phyloP scores from a whole-genome alignment of 2,797 vertebrate genomes.

The Carapus acus region DNA sequence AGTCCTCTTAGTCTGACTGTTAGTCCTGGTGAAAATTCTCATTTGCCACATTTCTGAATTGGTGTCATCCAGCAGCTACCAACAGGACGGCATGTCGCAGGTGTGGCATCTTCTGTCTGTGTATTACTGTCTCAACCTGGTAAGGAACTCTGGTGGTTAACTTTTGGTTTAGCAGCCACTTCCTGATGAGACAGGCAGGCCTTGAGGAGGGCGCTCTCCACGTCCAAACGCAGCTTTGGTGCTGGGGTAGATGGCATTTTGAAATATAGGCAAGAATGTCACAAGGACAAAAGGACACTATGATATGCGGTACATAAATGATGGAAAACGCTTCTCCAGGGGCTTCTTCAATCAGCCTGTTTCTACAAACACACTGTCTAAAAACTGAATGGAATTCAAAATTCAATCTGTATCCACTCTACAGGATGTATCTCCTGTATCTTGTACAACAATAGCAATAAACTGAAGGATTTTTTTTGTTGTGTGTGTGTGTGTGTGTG shows the following conservation, averaged over 20 bases:
- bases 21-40: constrained; percentile 15
- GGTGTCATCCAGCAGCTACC: constrained; percentile 6
- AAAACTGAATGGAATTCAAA: constrained; percentile 18
- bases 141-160: constrained; percentile 2
- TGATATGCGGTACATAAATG: background rate
- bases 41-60: constrained; percentile 14
- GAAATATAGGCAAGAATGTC: background rate
- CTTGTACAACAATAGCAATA: background rate
- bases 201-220: background rate
- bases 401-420: constrained; percentile 13
- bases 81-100: constrained; percentile 6
- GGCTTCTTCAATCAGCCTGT: background rate
- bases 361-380: constrained; percentile 13
- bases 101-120: background rate
- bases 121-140: constrained; percentile 1
- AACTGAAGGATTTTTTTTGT: background rate
- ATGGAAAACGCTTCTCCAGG: background rate
- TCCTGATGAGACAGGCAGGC: background rate
- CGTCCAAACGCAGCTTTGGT: background rate
- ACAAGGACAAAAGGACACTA: constrained; percentile 45
- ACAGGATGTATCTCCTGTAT: constrained; percentile 8
- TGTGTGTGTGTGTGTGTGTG: background rate
- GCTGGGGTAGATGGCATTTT: constrained; percentile 7
- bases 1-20: constrained; percentile 11
- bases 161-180: background rate